Conservation (phyloP, 2,888 invertebrate genomes). For the Tetranychus truncatus region DNA sequence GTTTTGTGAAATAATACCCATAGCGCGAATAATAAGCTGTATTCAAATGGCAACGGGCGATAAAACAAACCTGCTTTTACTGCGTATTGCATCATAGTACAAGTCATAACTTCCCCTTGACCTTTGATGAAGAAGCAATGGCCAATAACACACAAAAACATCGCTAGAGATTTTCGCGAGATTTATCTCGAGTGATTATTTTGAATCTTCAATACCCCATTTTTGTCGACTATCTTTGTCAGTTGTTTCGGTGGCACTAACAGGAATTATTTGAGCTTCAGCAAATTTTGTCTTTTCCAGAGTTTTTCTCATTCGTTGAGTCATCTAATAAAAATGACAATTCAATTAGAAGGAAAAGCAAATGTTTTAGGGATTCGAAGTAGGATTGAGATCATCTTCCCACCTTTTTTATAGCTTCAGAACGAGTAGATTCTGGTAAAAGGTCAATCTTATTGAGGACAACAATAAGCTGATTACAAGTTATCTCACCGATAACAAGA, state of each 20-base stretch:
- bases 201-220: constrained; percentile 37
- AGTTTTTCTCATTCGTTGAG: constrained; percentile 39
- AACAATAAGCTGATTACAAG: constrained; percentile 43
- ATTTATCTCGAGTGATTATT: constrained; percentile 35
- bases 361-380: background rate
- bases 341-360: background rate
- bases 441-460: constrained; percentile 52
- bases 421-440: constrained; percentile 37
- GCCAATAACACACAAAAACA: constrained; percentile 50
- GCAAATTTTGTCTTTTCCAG: constrained; percentile 41
- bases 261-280: constrained; percentile 38
- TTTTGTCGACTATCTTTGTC: background rate
- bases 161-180: constrained; percentile 29
- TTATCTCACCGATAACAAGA: constrained; percentile 49
- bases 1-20: no score
- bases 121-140: constrained; percentile 57
- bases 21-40: no score
- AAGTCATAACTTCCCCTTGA: constrained; percentile 53
- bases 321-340: constrained; percentile 32
- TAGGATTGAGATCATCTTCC: background rate
- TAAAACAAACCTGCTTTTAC: constrained; percentile 36
- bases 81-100: constrained; percentile 45
- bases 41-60: constrained; percentile 36
- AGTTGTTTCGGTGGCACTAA: constrained; percentile 40
- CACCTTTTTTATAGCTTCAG: constrained; percentile 40